phyloP scores from a whole-genome alignment of 2,797 vertebrate genomes.

The Phalanger gymnotis region DNA sequence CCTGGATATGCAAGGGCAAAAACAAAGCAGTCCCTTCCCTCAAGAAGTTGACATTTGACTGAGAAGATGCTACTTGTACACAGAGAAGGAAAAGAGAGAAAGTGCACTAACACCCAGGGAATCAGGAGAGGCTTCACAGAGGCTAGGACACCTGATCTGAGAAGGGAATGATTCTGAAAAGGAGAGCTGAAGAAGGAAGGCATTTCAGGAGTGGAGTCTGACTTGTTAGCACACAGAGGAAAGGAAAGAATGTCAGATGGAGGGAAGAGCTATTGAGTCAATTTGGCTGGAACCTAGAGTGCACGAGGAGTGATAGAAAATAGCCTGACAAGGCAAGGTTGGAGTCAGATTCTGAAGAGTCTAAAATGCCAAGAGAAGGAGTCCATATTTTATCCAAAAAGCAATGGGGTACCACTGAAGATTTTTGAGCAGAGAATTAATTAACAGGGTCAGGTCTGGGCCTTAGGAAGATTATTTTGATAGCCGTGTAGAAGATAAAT shows the following conservation, averaged over 20 bases:
- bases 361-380: not conserved
- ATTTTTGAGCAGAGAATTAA: not conserved
- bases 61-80: no score
- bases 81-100: not conserved
- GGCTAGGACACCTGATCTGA: not conserved
- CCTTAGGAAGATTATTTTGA: not conserved
- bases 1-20: not conserved
- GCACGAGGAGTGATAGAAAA: not conserved
- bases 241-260: not conserved
- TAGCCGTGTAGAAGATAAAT: no score
- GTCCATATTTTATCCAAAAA: not conserved
- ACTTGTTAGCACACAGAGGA: not conserved
- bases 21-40: not conserved
- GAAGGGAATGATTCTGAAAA: not conserved
- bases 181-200: not conserved
- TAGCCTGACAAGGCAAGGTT: not conserved
- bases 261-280: not conserved
- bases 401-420: not conserved
- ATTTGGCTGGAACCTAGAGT: not conserved
- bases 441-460: not conserved
- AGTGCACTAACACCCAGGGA: not conserved
- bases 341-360: not conserved
- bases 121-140: not conserved
- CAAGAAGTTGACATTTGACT: not conserved
- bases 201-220: not conserved